A percentile compares a stretch with the other conserved stretches of the same genome.
These are phyloP conservation scores for Holotrichia oblita DNA, from an alignment of 1,140 invertebrate genomes.

Conservation along the genomic window DNA sequence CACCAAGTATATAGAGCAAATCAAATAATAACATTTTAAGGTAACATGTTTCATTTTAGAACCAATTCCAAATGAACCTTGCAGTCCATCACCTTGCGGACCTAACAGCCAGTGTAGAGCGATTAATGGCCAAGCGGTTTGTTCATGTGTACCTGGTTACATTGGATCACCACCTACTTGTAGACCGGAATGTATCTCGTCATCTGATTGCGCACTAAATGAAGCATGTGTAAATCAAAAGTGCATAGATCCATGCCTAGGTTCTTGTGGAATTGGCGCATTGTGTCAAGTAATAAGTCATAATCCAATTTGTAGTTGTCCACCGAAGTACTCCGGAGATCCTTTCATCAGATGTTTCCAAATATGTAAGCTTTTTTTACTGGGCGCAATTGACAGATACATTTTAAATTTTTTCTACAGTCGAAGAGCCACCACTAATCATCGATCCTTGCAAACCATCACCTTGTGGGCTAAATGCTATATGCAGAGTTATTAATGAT, in stretches of 20 bases:
- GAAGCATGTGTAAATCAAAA: slow-evolving; percentile 75
- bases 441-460: slow-evolving; percentile 69
- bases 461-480: slow-evolving; percentile 73
- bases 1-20: slow-evolving; percentile 20
- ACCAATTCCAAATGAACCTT: slow-evolving; percentile 65
- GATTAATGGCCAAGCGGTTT: slow-evolving; percentile 70
- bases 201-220: slow-evolving; percentile 72
- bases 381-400: neutral
- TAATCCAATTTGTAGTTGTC: slow-evolving; percentile 80
- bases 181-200: slow-evolving; percentile 72
- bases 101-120: slow-evolving; percentile 72
- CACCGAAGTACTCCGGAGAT: slow-evolving; percentile 74
- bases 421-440: slow-evolving; percentile 49
- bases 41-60: slow-evolving; percentile 47
- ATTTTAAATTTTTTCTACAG: slow-evolving; percentile 37
- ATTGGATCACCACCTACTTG: slow-evolving; percentile 72
- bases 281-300: slow-evolving; percentile 78
- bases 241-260: slow-evolving; percentile 74
- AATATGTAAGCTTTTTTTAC: slow-evolving; percentile 54
- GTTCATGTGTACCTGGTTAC: slow-evolving; percentile 71
- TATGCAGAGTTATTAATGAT: slow-evolving; percentile 68
- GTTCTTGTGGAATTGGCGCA: slow-evolving; percentile 70
- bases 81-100: slow-evolving; percentile 75
- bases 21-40: neutral
- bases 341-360: slow-evolving; percentile 67